phyloP scores from a whole-genome alignment of 2,797 vertebrate species.

The Jordanella pulchra region DNA sequence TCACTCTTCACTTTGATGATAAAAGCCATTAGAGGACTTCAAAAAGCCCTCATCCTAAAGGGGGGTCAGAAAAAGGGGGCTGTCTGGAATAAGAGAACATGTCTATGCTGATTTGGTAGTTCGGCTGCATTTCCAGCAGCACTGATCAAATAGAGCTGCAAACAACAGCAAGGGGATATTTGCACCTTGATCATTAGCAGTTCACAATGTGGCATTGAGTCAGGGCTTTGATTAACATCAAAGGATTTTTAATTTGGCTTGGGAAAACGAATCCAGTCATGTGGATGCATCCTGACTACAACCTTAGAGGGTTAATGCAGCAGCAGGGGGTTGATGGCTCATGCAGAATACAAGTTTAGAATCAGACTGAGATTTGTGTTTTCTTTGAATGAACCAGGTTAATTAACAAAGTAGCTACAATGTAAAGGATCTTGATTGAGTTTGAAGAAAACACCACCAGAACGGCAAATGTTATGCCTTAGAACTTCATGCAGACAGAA shows the following conservation, averaged over 20 bases:
- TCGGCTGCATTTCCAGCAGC: constrained; percentile 65
- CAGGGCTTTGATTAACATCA: constrained; percentile 76
- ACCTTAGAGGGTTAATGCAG: constrained; percentile 26
- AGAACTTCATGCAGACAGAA: background rate
- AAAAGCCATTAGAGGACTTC: constrained; percentile 71
- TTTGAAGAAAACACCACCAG: background rate
- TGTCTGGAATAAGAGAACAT: constrained; percentile 58
- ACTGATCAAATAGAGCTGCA: constrained; percentile 69
- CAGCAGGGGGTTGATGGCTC: background rate
- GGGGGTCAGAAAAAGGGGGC: constrained; percentile 22
- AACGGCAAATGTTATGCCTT: background rate
- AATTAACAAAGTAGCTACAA: background rate
- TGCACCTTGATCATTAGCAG: constrained; percentile 75
- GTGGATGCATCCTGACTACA: constrained; percentile 24
- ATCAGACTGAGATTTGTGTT: background rate
- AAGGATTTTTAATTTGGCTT: constrained; percentile 62
- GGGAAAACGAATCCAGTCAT: constrained; percentile 51
- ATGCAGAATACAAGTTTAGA: background rate
- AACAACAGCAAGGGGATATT: constrained; percentile 64
- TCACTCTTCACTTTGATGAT: constrained; percentile 79
- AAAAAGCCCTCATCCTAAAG: constrained; percentile 70
- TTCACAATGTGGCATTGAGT: constrained; percentile 63
- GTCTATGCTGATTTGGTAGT: constrained; percentile 79
- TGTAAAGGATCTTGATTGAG: background rate
- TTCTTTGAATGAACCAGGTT: background rate